Conservation (phyloP, 2,113 vertebrate genomes). For the Raja brachyura region DNA sequence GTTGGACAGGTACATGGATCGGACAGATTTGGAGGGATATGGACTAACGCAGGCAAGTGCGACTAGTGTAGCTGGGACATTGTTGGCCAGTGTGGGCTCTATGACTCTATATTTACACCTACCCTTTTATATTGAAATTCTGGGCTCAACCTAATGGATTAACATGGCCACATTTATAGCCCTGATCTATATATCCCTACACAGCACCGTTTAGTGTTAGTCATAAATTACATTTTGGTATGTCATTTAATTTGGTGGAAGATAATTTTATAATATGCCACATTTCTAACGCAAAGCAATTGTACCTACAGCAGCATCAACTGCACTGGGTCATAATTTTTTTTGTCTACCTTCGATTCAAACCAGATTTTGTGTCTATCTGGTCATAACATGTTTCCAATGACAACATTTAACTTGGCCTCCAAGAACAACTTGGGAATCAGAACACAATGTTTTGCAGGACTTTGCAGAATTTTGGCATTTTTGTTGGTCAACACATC, state of each 20-base stretch:
- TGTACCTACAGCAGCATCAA: not conserved
- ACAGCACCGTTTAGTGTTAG: no score
- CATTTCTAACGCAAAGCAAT: no score
- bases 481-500: not conserved
- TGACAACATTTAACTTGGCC: not conserved
- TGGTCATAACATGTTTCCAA: not conserved
- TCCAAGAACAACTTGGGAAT: not conserved
- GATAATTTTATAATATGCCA: not conserved
- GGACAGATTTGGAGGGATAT: no score
- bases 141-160: not conserved
- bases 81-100: no score
- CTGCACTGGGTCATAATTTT: not conserved
- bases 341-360: no score
- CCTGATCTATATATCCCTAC: no score
- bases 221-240: not conserved
- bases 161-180: not conserved
- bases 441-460: not conserved
- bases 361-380: no score
- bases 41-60: no score
- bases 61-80: no score
- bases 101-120: not conserved
- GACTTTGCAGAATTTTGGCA: not conserved
- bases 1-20: no score
- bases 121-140: not conserved
- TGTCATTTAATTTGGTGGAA: not conserved